Conservation (phyloP, 1,140 invertebrate genomes). For the Marisa cornuarietis region DNA sequence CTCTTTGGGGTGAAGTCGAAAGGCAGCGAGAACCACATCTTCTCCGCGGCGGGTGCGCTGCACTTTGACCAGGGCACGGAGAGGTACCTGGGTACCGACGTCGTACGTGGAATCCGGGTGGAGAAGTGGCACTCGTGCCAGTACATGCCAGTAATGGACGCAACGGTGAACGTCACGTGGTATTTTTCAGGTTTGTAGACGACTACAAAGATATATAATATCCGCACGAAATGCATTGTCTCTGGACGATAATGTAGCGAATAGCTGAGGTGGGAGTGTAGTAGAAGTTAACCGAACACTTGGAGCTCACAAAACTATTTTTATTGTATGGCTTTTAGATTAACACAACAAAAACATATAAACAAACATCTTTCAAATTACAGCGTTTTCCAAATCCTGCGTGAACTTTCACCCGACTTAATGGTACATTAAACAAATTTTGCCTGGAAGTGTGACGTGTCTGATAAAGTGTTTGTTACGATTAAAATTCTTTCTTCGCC, state of each 20-base stretch:
- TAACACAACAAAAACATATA: background rate
- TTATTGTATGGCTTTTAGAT: background rate
- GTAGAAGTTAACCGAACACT: background rate
- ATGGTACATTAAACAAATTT: no score
- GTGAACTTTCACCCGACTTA: no score
- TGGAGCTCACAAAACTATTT: background rate
- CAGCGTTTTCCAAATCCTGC: no score
- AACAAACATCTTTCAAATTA: no score
- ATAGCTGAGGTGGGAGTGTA: no score
- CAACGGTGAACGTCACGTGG: slow-evolving; percentile 27
- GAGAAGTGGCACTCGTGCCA: slow-evolving; percentile 30
- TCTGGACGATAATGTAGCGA: no score
- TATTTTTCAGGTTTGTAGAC: slow-evolving; percentile 25
- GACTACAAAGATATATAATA: no score
- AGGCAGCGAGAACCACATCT: slow-evolving; percentile 4
- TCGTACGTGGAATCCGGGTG: slow-evolving; percentile 20
- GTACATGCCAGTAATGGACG: slow-evolving; percentile 12
- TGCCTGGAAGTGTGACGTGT: no score
- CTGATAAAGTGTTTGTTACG: no score
- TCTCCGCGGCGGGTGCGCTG: slow-evolving; percentile 15
- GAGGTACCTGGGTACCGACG: slow-evolving; percentile 10
- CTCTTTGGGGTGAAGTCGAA: slow-evolving; percentile 36
- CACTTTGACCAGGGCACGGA: slow-evolving; percentile 22
- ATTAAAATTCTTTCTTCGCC: background rate
- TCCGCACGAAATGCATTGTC: no score